These are phyloP conservation scores for Carlito syrichta DNA, from an alignment of 2,113 vertebrate genomes.

Conservation along the genomic window DNA sequence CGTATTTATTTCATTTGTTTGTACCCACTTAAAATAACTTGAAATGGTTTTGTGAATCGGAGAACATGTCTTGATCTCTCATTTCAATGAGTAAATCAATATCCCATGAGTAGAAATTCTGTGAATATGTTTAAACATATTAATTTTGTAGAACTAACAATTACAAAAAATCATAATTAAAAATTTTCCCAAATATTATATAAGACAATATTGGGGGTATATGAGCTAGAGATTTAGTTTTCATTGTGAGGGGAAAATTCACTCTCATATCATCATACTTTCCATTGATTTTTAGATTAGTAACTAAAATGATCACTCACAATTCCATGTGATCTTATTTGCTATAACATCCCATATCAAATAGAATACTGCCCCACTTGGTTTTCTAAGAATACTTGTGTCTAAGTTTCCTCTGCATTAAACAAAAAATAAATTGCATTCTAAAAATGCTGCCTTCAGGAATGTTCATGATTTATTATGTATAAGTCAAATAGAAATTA, in stretches of 20 bases:
- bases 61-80: not conserved
- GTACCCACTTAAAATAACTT: not conserved
- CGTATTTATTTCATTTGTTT: not conserved
- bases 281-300: not conserved
- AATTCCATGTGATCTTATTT: slow-evolving; percentile 31
- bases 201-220: not conserved
- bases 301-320: slow-evolving; percentile 49
- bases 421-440: slow-evolving; percentile 39
- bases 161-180: slow-evolving; percentile 40
- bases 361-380: not conserved
- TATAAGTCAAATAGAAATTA: slow-evolving; percentile 63
- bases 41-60: not conserved
- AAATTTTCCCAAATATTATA: not conserved
- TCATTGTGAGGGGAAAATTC: slow-evolving; percentile 31
- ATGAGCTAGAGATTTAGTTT: not conserved
- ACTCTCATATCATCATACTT: slow-evolving; percentile 9
- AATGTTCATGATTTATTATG: slow-evolving; percentile 73
- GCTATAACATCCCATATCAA: not conserved
- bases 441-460: slow-evolving; percentile 64
- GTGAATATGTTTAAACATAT: slow-evolving; percentile 43
- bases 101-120: not conserved
- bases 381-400: slow-evolving; percentile 5
- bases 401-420: slow-evolving; percentile 60
- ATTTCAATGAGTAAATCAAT: slow-evolving; percentile 6
- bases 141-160: not conserved